Conservation (phyloP, 2,797 vertebrate genomes). For the Melanotaenia trifasciata region DNA sequence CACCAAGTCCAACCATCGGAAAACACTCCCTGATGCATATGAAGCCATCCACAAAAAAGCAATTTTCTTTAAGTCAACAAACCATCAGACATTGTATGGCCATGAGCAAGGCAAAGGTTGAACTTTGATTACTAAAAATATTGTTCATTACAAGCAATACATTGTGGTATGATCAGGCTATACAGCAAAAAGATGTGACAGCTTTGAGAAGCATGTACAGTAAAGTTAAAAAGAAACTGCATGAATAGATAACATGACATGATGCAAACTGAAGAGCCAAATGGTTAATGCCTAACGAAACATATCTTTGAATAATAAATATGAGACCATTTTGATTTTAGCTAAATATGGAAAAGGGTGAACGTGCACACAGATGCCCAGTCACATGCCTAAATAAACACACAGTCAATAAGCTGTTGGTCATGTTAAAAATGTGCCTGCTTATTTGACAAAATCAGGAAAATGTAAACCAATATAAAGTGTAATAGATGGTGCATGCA, state of each 20-base stretch:
- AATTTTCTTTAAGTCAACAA: constrained; percentile 15
- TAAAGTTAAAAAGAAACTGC: constrained; percentile 6
- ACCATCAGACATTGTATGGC: constrained; percentile 23
- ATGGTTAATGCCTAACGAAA: constrained; percentile 53
- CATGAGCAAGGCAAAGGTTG: constrained; percentile 21
- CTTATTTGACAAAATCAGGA: constrained; percentile 31
- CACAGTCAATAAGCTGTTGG: constrained; percentile 19
- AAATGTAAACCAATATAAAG: constrained; percentile 36
- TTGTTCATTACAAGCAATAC: constrained; percentile 39
- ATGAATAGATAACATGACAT: constrained; percentile 67
- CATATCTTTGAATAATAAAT: constrained; percentile 59
- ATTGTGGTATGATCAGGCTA: constrained; percentile 32
- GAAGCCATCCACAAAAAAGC: constrained; percentile 18
- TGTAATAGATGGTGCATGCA: constrained; percentile 15
- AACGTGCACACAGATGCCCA: background rate
- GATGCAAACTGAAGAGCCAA: constrained; percentile 66
- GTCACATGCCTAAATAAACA: background rate
- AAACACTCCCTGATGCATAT: constrained; percentile 23
- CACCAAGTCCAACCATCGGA: constrained; percentile 14
- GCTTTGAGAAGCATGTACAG: constrained; percentile 54
- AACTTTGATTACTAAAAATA: constrained; percentile 34
- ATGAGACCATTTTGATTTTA: constrained; percentile 31
- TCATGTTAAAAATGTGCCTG: constrained; percentile 39
- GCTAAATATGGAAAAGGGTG: constrained; percentile 21
- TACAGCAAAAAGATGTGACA: constrained; percentile 40